Conservation (phyloP, 2,797 vertebrate species). For the Centroberyx gerrardi region DNA sequence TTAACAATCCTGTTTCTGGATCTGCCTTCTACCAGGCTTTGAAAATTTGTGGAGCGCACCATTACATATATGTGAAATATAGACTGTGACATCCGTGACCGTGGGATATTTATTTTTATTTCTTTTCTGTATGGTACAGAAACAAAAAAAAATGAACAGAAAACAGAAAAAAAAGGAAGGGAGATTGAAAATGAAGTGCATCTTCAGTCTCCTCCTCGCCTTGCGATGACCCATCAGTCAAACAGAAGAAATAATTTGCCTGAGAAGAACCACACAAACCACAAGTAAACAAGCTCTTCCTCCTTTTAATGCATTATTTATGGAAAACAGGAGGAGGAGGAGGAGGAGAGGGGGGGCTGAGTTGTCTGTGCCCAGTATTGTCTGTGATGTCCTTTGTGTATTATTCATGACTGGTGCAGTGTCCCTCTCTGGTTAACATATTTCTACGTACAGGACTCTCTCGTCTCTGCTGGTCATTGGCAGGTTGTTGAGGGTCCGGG, state of each 20-base stretch:
- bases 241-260: conserved; percentile 79
- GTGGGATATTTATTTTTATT: conserved; percentile 33
- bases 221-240: conserved; percentile 78
- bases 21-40: conserved; percentile 2
- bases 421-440: conserved; percentile 80
- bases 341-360: conserved; percentile 38
- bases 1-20: conserved; percentile 22
- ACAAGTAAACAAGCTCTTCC: conserved; percentile 82
- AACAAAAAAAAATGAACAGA: background rate
- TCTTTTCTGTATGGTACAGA: background rate
- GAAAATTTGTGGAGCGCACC: background rate
- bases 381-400: conserved; percentile 84
- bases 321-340: conserved; percentile 62
- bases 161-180: conserved; percentile 26
- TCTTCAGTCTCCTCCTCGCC: conserved; percentile 53
- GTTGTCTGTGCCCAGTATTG: conserved; percentile 64
- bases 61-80: conserved; percentile 20
- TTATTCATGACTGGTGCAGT: conserved; percentile 85
- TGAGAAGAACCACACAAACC: conserved; percentile 76
- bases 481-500: conserved; percentile 51
- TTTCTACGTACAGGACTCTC: conserved; percentile 58
- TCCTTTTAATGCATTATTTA: conserved; percentile 85
- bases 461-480: conserved; percentile 53
- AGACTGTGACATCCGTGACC: background rate
- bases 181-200: conserved; percentile 35